phyloP scores from a whole-genome alignment of 2,888 invertebrate genomes.

The Drosophila pseudotalamancana region DNA sequence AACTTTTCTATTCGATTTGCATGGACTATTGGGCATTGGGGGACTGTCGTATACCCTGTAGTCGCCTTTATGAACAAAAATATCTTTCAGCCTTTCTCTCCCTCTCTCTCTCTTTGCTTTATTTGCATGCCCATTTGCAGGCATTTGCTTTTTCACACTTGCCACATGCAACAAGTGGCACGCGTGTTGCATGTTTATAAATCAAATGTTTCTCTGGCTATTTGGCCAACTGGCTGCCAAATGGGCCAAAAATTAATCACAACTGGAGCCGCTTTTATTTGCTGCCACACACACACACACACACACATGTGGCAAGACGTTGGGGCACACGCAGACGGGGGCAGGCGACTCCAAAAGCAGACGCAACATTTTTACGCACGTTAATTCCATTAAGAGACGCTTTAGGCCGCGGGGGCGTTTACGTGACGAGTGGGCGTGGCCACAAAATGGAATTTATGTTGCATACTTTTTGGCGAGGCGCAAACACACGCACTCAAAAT shows the following conservation, averaged over 20 bases:
- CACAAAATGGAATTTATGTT: constrained; percentile 55
- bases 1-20: constrained; percentile 22
- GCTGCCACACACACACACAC: too few species aligned
- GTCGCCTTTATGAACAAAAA: background rate
- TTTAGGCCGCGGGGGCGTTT: constrained; percentile 45
- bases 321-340: background rate
- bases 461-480: constrained; percentile 44
- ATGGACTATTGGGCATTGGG: background rate
- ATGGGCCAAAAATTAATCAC: constrained; percentile 55
- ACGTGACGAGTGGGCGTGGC: constrained; percentile 46
- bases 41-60: background rate
- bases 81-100: background rate
- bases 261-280: constrained; percentile 32
- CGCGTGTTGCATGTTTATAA: constrained; percentile 48
- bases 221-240: constrained; percentile 16
- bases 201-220: constrained; percentile 51
- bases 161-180: constrained; percentile 54
- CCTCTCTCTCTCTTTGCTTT: background rate
- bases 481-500: constrained; percentile 11
- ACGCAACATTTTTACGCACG: constrained; percentile 55
- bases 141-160: background rate
- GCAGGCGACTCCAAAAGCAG: constrained; percentile 16
- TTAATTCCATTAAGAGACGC: constrained; percentile 66
- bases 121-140: too few species aligned
- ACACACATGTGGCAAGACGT: constrained; percentile 8